phyloP scores from a whole-genome alignment of 2,888 invertebrate genomes.

The Orgyia antiqua region DNA sequence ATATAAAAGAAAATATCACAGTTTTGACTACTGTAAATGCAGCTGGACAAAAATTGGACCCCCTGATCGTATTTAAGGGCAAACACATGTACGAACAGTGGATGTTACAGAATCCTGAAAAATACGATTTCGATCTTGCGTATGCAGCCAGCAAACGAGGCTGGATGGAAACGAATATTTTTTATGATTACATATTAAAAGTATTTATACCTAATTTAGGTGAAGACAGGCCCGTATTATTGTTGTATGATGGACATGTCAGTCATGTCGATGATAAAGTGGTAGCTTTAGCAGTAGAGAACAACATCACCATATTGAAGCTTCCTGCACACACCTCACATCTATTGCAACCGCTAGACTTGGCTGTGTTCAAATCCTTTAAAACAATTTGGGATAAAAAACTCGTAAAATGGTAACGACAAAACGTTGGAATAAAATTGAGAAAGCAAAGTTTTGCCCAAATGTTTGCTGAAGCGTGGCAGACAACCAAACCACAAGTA shows the following conservation, averaged over 20 bases:
- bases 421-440: constrained; percentile 6
- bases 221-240: constrained; percentile 2
- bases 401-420: constrained; percentile 4
- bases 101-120: constrained; percentile 6
- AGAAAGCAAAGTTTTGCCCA: constrained; percentile 6
- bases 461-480: constrained; percentile 9
- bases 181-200: constrained; percentile 3
- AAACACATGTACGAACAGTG: constrained; percentile 14
- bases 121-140: constrained; percentile 9
- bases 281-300: constrained; percentile 8
- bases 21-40: constrained; percentile 20
- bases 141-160: constrained; percentile 4
- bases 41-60: constrained; percentile 12
- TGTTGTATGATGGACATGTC: constrained; percentile 5
- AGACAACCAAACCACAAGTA: constrained; percentile 2
- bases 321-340: constrained; percentile 17
- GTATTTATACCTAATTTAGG: constrained; percentile 5
- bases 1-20: constrained; percentile 17
- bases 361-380: constrained; percentile 16
- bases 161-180: constrained; percentile 3
- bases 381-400: constrained; percentile 7
- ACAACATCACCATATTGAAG: constrained; percentile 15
- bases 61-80: constrained; percentile 21
- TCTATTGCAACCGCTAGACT: constrained; percentile 15
- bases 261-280: constrained; percentile 9